Evolutionary conservation across 2,113 vertebrate genomes (phyloP).

Genomic region (Actenoides lindsayi): DNA sequence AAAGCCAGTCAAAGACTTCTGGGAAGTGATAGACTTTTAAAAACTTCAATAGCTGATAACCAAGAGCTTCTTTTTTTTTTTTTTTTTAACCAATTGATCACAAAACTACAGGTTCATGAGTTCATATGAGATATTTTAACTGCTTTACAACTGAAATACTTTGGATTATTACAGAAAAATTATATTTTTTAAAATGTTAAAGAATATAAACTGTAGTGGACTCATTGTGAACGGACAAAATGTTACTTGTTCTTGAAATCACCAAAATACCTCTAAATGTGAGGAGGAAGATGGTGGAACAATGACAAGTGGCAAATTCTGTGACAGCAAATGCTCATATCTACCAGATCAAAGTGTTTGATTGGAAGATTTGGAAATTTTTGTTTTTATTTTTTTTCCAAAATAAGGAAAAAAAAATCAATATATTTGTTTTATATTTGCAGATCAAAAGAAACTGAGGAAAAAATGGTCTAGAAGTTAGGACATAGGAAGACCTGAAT

Average conservation of each 20-base stretch:
- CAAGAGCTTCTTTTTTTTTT: not conserved
- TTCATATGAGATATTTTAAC: not conserved
- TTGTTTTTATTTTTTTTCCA: no score
- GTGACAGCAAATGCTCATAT: not conserved
- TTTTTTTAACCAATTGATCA: conserved; percentile 21
- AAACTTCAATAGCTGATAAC: conserved; percentile 46
- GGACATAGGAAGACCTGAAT: not conserved
- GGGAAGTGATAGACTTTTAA: conserved; percentile 48
- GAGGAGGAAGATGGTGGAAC: not conserved
- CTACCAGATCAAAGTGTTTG: not conserved
- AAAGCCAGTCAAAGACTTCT: conserved; percentile 52
- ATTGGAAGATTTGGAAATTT: not conserved
- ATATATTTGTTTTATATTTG: not conserved
- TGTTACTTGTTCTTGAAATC: not conserved
- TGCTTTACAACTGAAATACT: not conserved
- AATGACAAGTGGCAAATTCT: not conserved
- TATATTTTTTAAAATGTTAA: not conserved
- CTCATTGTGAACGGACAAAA: not conserved
- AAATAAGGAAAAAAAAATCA: not conserved
- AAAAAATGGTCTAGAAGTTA: fast-evolving
- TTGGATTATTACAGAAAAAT: not conserved
- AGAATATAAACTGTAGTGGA: not conserved
- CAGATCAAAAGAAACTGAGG: not conserved
- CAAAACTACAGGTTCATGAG: not conserved
- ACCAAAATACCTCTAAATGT: not conserved